Evolutionary conservation across 2,888 invertebrate genomes (phyloP), one percentile per base, ranked within the genome.

Genomic region (Chironomus riparius): DNA sequence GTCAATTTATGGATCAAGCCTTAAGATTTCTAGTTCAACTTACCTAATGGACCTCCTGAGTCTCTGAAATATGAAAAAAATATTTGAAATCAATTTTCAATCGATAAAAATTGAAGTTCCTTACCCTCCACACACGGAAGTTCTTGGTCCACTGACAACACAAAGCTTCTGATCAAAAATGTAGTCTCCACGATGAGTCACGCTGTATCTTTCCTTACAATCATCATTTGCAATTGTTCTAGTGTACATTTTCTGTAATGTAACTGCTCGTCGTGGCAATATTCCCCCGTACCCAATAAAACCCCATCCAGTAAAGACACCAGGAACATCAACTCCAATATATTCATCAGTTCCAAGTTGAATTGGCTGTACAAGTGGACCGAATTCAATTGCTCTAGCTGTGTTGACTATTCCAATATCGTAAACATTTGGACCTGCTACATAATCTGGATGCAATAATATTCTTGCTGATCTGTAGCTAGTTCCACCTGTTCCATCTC

Each of bases 81-180:
- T 7, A 2, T 10, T 0, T 38, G 12, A 62, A 22, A 4, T 13
- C 7, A 12, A 24, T 3, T 12, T 4, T 3, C 3, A 21, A 24
- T 4, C 3, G 13, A 7, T 10, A 38, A 10, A 38, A 38, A 24
- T 65, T 65, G 1, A 10, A 13, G 10, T 15, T 10, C 5, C 61
- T 62, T 15, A 73, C 73, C 62, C 38, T 13, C 62, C 62, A 65
- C 73, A 62, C 10, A 73, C 73, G 6, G 73, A 73, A 47, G 73
- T 73, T 65, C 73, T 73, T 28, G 62, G 50, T 28, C 22, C 24
- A 28, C n/a, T 50, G n/a, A 56, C 24, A 47, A 73, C 50, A 18
- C 73, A 73, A 2, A 73, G 3, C 22, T 73, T 73, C 22, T 73
- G 65, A 62, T 73, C 62, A 47, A 47, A 28, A 15, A 73, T 21